A percentile compares a stretch with the other conserved stretches of the same genome.
Evolutionary conservation across 2,888 invertebrate species (phyloP).

Genomic region (Gibbula magus): DNA sequence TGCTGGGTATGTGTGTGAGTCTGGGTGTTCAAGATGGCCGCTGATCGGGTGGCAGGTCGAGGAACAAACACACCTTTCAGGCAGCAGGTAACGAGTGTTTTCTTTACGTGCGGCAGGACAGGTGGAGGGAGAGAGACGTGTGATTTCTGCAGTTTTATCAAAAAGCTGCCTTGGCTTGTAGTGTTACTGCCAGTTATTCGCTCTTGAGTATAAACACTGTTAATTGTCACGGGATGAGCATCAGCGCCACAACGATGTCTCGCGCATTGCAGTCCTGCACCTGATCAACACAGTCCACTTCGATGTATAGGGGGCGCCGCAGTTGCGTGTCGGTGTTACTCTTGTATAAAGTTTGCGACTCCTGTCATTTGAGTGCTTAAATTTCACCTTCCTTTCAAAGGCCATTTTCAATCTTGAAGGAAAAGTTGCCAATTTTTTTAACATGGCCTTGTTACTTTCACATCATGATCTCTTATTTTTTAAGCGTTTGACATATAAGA

Average conservation of each 20-base stretch:
- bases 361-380: constrained; percentile 20
- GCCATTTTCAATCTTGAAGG: too few relatives aligned
- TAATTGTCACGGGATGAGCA: constrained; percentile 5
- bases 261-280: background rate
- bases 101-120: constrained; percentile 35
- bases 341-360: constrained; percentile 25
- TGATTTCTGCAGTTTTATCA: constrained; percentile 28
- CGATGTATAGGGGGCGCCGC: background rate
- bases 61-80: constrained; percentile 26
- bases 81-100: constrained; percentile 37
- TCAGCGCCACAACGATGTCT: background rate
- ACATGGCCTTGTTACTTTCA: too few relatives aligned
- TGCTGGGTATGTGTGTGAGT: too few relatives aligned
- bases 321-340: constrained; percentile 16
- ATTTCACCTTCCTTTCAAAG: background rate
- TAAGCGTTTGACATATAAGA: too few relatives aligned
- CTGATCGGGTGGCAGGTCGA: background rate
- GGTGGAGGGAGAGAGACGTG: constrained; percentile 8
- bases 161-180: constrained; percentile 11
- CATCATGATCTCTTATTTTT: too few relatives aligned
- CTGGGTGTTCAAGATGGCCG: too few relatives aligned
- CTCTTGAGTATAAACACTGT: constrained; percentile 8
- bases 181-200: constrained; percentile 1
- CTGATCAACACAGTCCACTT: background rate
- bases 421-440: too few relatives aligned